phyloP scores from a whole-genome alignment of 2,797 vertebrate genomes.

The Aselliscus stoliczkanus region DNA sequence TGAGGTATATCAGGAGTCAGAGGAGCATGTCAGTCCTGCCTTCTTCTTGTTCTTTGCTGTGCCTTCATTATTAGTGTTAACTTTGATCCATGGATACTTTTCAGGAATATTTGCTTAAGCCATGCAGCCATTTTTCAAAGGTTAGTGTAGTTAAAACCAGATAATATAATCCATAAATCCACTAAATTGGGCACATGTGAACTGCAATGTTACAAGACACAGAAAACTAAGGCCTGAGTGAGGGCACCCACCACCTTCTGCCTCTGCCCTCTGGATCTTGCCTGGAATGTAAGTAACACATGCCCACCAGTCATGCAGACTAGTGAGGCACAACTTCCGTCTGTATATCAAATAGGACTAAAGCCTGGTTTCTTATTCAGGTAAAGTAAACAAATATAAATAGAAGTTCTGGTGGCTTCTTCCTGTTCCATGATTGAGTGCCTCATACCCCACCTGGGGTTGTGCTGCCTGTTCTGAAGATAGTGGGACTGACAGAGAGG shows the following conservation, averaged over 20 bases:
- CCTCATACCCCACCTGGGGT: fast-evolving
- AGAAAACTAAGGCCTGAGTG: background rate
- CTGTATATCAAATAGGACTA: background rate
- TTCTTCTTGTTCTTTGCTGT: background rate
- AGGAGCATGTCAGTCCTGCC: background rate
- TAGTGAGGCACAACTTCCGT: background rate
- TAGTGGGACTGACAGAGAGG: fast-evolving
- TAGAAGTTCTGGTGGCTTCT: background rate
- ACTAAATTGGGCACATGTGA: background rate
- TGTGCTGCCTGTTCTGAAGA: background rate
- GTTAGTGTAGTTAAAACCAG: background rate
- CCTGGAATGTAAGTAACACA: fast-evolving
- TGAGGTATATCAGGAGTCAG: background rate
- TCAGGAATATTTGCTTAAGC: background rate
- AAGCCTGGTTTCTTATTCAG: background rate
- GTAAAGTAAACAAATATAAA: background rate
- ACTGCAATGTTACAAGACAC: background rate
- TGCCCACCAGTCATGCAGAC: background rate
- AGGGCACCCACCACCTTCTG: background rate
- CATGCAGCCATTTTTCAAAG: background rate
- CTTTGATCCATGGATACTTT: background rate
- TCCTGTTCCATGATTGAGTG: background rate
- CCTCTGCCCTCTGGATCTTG: background rate
- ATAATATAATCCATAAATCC: background rate
- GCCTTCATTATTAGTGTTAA: background rate